Base-by-base conservation (phyloP, 2,888 invertebrate species). In the Sipha maydis region DNA sequence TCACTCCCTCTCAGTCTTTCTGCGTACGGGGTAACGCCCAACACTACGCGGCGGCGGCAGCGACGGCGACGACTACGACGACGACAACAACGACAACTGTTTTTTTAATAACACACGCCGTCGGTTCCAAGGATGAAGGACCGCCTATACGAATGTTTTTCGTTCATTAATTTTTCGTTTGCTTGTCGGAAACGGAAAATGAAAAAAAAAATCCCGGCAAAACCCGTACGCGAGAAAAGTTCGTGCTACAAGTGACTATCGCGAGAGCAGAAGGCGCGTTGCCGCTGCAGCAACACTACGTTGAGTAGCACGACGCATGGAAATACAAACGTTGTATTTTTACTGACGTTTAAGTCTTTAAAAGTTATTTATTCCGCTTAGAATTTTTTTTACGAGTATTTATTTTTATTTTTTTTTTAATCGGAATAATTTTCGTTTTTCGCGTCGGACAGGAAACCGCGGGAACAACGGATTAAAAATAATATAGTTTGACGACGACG, bases 11-110 rank as follows among this genome's bases (percentile, higher is more conserved):
- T 28, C 48, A 28, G 28, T 77, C 77, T 48, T n/a, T n/a, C 48
- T 28, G 77, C 28, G 76, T 1, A 38, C 84, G 83, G 73, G 75
- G 56, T 75, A 75, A 83, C 84, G 84, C 84, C 76, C 83, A 56
- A 67, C 56, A 1, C 19, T 7, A 3, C 11, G 28, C 69, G 69
- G 28, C 31, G 0, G 17, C 31, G 71, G 17, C 17, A 17, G 41
- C 28, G 75, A 34, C n/a, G n/a, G 41, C 69, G 34, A n/a, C 56
- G 34, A 8, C 61, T 25, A 61, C 69, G 34, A n/a, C 56, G 34
- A 8, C 61, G 61, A 61, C 3, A 25, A 25, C 61, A 25, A 25
- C 25, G 61, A 25, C 56, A 56, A 21, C 21, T 9, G 9, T 1
- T 41, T 9, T 48, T 1, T 14, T 14, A 5, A 4, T 61, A 8